Evolutionary conservation across 2,797 vertebrate species (phyloP).

Genomic region (Spinibarbus caldwelli): DNA sequence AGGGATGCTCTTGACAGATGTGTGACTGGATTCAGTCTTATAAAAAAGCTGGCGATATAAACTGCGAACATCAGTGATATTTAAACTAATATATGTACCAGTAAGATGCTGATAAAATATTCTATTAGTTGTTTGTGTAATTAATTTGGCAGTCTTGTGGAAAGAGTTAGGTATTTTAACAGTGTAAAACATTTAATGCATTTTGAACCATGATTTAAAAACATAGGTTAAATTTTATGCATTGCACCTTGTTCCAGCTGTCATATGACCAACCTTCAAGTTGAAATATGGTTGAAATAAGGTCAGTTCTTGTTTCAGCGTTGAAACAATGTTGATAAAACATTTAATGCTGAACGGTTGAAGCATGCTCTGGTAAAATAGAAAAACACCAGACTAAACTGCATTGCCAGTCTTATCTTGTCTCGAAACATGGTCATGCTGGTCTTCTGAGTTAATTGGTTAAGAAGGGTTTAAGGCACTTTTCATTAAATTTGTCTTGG

Average conservation of each 20-base stretch:
- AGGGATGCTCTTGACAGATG: background rate
- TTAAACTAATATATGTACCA: background rate
- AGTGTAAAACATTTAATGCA: background rate
- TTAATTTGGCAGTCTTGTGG: background rate
- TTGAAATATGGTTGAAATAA: too few relatives aligned
- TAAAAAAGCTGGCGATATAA: background rate
- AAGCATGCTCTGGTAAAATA: background rate
- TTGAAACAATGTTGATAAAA: too few relatives aligned
- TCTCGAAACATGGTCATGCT: background rate
- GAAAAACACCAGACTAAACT: background rate
- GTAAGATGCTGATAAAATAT: background rate
- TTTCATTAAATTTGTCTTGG: background rate
- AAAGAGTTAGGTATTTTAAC: background rate
- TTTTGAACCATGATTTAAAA: background rate
- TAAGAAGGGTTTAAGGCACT: background rate
- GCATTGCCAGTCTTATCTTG: background rate
- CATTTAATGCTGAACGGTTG: too few relatives aligned
- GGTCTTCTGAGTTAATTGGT: background rate
- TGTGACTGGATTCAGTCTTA: background rate
- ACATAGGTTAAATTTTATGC: background rate
- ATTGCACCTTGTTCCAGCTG: background rate
- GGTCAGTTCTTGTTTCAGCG: too few relatives aligned
- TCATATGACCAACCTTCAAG: background rate
- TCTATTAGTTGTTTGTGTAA: background rate
- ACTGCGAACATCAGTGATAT: background rate